Evolutionary conservation across 2,113 vertebrate genomes (phyloP).

Genomic region (Strix uralensis): DNA sequence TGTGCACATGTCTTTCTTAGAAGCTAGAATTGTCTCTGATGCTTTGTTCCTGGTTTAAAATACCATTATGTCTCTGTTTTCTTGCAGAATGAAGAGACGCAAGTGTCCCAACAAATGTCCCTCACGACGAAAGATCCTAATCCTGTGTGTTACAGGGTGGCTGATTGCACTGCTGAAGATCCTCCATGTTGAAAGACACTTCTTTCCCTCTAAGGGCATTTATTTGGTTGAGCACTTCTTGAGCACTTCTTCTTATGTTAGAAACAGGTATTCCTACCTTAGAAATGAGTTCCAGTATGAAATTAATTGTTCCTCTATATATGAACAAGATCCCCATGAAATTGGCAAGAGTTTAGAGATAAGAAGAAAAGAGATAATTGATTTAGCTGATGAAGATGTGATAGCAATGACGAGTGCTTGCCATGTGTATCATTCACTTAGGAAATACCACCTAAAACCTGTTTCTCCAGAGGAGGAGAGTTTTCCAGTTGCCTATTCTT

Average conservation of each 20-base stretch:
- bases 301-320: constrained; percentile 84
- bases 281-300: constrained; percentile 52
- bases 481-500: constrained; percentile 89
- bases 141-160: constrained; percentile 70
- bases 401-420: constrained; percentile 78
- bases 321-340: constrained; percentile 86
- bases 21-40: neutral
- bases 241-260: constrained; percentile 66
- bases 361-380: constrained; percentile 73
- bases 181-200: constrained; percentile 61
- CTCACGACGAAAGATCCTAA: constrained; percentile 52
- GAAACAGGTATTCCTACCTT: constrained; percentile 49
- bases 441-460: constrained; percentile 76
- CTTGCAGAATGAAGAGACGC: constrained; percentile 82
- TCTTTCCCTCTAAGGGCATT: constrained; percentile 63
- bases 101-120: constrained; percentile 71
- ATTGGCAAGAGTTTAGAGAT: constrained; percentile 87
- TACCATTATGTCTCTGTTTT: neutral
- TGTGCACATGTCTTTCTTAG: neutral
- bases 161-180: constrained; percentile 76
- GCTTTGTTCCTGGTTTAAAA: neutral
- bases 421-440: constrained; percentile 67
- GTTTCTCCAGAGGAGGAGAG: constrained; percentile 77
- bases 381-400: constrained; percentile 82
- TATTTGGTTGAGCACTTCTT: constrained; percentile 81